These are phyloP conservation scores for Drosophila repletoides DNA, from an alignment of 1,140 invertebrate genomes.

Conservation along the genomic window DNA sequence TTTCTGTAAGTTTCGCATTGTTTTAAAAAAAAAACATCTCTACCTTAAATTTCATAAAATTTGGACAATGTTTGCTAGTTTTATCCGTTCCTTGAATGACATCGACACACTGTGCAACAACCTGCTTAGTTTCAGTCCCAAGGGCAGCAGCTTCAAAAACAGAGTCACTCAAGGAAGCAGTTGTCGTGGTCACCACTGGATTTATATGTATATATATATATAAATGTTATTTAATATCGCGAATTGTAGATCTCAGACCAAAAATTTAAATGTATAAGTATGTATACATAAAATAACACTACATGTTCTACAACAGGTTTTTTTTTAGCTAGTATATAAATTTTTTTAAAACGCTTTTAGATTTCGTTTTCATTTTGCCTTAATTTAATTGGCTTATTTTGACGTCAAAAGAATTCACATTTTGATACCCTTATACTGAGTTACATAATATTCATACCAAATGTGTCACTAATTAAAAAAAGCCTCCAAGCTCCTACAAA, in stretches of 20 bases:
- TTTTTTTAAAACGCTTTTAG: constrained; percentile 6
- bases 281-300: background rate
- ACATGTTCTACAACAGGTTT: constrained; percentile 14
- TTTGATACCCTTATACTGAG: background rate
- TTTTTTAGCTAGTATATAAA: background rate
- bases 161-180: constrained; percentile 5
- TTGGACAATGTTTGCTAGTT: no score
- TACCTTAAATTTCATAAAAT: no score
- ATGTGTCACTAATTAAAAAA: no score
- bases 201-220: background rate
- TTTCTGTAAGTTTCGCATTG: no score
- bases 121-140: no score
- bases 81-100: no score
- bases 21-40: no score
- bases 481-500: no score
- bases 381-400: constrained; percentile 17
- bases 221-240: background rate
- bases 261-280: no score
- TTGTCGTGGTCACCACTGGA: background rate
- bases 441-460: no score
- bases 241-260: constrained; percentile 4
- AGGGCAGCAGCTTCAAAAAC: background rate
- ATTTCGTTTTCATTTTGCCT: constrained; percentile 33
- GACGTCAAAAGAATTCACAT: background rate
- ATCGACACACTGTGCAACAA: no score